Percentiles rank a stretch among this genome's conserved stretches.
Evolutionary conservation across 1,140 invertebrate genomes (phyloP).

Genomic region (Sarcophaga peregrina): DNA sequence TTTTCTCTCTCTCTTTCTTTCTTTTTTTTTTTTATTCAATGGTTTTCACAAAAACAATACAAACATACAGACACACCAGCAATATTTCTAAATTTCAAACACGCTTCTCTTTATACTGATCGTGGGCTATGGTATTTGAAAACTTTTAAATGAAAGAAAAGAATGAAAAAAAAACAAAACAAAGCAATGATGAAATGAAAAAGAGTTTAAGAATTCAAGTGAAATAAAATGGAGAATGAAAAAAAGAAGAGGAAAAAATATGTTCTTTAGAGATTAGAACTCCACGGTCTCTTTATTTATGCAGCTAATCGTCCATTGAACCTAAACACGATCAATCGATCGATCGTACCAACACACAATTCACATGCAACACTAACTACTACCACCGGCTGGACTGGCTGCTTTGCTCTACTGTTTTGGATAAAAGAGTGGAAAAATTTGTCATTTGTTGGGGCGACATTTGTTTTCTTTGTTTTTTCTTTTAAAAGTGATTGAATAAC

Average conservation of each 20-base stretch:
- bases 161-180: neutral
- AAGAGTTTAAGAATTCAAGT: neutral
- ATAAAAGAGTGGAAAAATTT: too few relatives aligned
- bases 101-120: neutral
- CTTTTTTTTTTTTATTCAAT: too few relatives aligned
- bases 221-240: too few relatives aligned
- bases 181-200: neutral
- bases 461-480: neutral
- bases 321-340: neutral
- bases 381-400: too few relatives aligned
- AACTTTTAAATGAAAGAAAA: neutral
- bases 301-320: constrained; percentile 23
- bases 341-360: too few relatives aligned
- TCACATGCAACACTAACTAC: too few relatives aligned
- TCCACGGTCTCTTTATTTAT: neutral
- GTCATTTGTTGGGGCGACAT: neutral
- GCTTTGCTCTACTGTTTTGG: too few relatives aligned
- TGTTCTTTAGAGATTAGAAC: neutral
- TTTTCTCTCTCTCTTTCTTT: neutral
- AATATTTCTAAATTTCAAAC: constrained; percentile 7
- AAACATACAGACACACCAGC: too few relatives aligned
- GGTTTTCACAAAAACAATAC: too few relatives aligned
- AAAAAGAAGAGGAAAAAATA: neutral
- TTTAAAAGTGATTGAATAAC: too few relatives aligned
- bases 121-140: too few relatives aligned